Base-by-base conservation (phyloP, 2,888 invertebrate genomes). In the Hyalella azteca region DNA sequence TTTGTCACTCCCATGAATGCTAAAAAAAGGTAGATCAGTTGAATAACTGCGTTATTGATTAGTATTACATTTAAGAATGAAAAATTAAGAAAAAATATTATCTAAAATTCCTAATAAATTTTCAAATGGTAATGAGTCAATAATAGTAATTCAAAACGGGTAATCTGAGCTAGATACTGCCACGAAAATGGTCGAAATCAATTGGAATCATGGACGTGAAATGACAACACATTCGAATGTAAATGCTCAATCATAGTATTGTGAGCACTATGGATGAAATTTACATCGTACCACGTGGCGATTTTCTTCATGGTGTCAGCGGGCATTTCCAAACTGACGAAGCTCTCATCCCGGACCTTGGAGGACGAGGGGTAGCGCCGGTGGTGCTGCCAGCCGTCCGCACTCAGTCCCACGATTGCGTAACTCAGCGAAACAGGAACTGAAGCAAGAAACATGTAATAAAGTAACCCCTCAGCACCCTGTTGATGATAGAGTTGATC, bases 321-420 rank as follows among this genome's bases (percentile, higher is more conserved):
- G 15, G 66, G n/a, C 66, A 66, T 66, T 36, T 66, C 66, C 5
- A 66, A 36, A 9, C 36, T 36, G 36, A 66, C 36, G 19, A 36
- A 66, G 66, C 66, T 66, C 36, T 7, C 9, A 3, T 66, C 36
- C 2, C 36, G 11, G 36, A 66, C 66, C 19, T 36, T 32, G 36
- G 22, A n/a, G 36, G 66, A 36, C 19, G 36, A 36, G 19, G 66
- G 66, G 66, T 15, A 66, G 19, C 36, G 66, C 5, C 66, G 66
- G 66, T 66, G 36, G n/a, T 66, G 66, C 66, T 66, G 66, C 66
- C 66, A 66, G 36, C 66, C 66, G 19, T 66, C 66, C 36, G 66
- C n/a, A 29, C 66, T 66, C 15, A 66, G 66, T n/a, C 66, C 66
- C 29, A 11, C 66, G 13, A 66, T 19, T 5, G 66, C 26, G 66